Percentiles rank a stretch among this genome's conserved stretches.
Evolutionary conservation across 2,797 vertebrate genomes (phyloP).

Genomic region (Danio jaintianensis): DNA sequence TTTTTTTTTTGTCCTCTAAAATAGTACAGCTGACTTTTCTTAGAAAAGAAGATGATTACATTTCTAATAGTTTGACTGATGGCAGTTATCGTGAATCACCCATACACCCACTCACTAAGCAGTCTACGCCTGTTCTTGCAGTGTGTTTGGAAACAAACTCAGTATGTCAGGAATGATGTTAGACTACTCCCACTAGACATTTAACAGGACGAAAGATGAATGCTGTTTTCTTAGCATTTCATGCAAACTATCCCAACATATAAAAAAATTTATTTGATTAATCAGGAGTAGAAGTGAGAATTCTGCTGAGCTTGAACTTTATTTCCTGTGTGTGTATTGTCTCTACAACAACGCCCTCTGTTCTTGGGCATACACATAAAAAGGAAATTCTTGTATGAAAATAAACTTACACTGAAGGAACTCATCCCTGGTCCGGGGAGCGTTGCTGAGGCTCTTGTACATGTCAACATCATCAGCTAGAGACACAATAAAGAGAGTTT

Average conservation of each 20-base stretch:
- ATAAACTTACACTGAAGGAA: constrained; percentile 81
- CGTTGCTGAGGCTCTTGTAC: constrained; percentile 74
- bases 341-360: background rate
- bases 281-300: background rate
- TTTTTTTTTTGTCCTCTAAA: background rate
- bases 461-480: constrained; percentile 75
- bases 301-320: constrained; percentile 31
- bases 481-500: constrained; percentile 51
- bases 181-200: constrained; percentile 60
- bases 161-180: constrained; percentile 63
- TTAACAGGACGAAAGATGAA: constrained; percentile 46
- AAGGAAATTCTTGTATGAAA: constrained; percentile 38
- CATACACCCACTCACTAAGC: constrained; percentile 51
- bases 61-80: background rate
- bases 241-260: constrained; percentile 22
- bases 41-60: background rate
- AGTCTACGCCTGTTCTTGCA: constrained; percentile 45
- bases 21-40: background rate
- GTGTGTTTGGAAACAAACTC: constrained; percentile 48
- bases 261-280: constrained; percentile 34
- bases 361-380: constrained; percentile 3
- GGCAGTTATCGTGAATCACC: constrained; percentile 42
- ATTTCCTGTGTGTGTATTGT: constrained; percentile 16
- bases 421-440: constrained; percentile 76
- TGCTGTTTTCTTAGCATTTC: constrained; percentile 30